Evolutionary conservation across 1,140 invertebrate genomes (phyloP).

Genomic region (Triops longicaudatus): DNA sequence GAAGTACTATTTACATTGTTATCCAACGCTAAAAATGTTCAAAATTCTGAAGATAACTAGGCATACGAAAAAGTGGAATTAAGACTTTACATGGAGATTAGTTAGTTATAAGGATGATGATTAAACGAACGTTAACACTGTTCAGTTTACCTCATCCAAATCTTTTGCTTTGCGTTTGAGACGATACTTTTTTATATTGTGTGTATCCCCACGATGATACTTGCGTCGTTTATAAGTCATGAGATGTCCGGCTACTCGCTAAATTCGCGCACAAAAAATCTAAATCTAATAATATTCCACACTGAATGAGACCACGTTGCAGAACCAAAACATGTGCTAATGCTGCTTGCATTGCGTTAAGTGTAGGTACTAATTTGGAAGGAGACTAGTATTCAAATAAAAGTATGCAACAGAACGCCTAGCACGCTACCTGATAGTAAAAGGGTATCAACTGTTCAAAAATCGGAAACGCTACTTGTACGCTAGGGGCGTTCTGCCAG

Average conservation of each 20-base stretch:
- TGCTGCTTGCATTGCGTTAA: not conserved
- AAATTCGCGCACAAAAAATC: not conserved
- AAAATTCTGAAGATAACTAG: too few species aligned
- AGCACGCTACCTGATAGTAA: too few species aligned
- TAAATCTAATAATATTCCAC: not conserved
- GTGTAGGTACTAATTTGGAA: not conserved
- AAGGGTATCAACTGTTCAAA: too few species aligned
- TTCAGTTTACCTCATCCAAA: slow-evolving; percentile 68
- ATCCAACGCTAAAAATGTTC: too few species aligned
- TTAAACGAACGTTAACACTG: too few species aligned
- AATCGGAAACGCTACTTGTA: too few species aligned
- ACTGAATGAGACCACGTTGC: not conserved
- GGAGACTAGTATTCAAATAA: not conserved
- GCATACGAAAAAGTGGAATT: too few species aligned
- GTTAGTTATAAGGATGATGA: too few species aligned
- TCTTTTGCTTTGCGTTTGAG: slow-evolving; percentile 64
- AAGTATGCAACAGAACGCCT: not conserved
- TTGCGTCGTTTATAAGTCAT: slow-evolving; percentile 63
- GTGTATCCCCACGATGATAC: slow-evolving; percentile 64
- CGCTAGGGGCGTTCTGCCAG: too few species aligned
- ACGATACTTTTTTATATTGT: slow-evolving; percentile 62
- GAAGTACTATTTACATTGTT: too few species aligned
- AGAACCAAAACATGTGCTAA: not conserved
- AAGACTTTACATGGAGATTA: too few species aligned
- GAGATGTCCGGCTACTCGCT: not conserved